Conservation (phyloP, 2,113 vertebrate species). For the Anguilla rostrata region DNA sequence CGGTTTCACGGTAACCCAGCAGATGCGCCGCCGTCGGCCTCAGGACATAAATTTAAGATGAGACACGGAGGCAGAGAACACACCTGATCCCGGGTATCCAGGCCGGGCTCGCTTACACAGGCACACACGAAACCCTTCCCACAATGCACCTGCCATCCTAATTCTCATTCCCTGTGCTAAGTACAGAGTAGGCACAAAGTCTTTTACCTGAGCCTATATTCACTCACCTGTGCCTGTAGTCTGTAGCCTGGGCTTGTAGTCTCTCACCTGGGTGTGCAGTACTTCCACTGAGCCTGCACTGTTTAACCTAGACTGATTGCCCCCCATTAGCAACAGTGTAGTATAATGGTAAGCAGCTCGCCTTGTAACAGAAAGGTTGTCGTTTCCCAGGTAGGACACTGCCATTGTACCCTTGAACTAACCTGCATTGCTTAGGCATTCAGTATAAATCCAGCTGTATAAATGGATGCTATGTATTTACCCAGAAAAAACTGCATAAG, state of each 20-base stretch:
- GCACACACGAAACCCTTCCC: not conserved
- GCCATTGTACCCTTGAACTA: too few relatives aligned
- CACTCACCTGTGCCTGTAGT: not conserved
- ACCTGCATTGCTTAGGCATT: too few relatives aligned
- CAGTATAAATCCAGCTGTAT: too few relatives aligned
- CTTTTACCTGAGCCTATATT: not conserved
- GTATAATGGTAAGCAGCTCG: too few relatives aligned
- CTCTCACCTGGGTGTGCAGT: not conserved
- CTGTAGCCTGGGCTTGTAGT: not conserved
- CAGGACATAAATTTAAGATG: conserved; percentile 22
- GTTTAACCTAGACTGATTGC: not conserved
- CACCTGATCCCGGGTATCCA: conserved; percentile 20
- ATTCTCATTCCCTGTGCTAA: not conserved
- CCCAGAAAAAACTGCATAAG: too few relatives aligned
- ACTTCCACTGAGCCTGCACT: not conserved
- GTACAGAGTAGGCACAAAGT: not conserved
- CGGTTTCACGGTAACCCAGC: not conserved
- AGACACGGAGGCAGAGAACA: not conserved
- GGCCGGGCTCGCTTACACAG: not conserved
- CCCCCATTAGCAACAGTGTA: too few relatives aligned
- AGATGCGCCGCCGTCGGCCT: not conserved
- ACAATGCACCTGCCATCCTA: not conserved
- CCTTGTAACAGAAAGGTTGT: too few relatives aligned
- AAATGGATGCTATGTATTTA: too few relatives aligned
- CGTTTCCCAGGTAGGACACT: too few relatives aligned